These are phyloP conservation scores for Macrotis lagotis DNA, from an alignment of 2,113 vertebrate genomes.

Conservation along the genomic window DNA sequence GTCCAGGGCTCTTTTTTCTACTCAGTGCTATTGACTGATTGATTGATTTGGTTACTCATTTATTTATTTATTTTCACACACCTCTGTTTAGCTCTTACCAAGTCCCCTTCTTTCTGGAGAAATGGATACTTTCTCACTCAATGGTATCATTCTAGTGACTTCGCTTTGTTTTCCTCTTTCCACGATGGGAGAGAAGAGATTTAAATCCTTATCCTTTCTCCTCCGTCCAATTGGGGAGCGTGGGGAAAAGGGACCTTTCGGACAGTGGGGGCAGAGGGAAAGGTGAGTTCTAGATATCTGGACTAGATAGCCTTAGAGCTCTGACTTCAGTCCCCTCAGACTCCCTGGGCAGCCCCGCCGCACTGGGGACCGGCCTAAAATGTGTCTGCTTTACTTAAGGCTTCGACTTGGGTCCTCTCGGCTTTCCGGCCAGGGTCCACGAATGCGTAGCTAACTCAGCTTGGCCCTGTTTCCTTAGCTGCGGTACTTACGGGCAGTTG, in stretches of 20 bases:
- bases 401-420: too few relatives aligned
- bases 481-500: neutral
- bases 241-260: neutral
- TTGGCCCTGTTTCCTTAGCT: conserved; percentile 3
- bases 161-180: neutral
- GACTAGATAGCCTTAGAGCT: neutral
- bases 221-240: neutral
- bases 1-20: neutral
- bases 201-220: neutral
- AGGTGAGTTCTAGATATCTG: neutral
- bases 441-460: neutral
- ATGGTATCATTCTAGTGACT: neutral
- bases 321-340: neutral
- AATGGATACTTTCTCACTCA: neutral
- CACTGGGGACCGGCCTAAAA: neutral
- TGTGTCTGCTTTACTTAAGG: neutral
- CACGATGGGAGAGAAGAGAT: neutral
- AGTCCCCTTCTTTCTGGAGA: neutral
- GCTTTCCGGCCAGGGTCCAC: neutral
- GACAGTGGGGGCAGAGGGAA: too few relatives aligned
- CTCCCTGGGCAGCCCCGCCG: neutral
- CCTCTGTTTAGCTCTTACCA: neutral
- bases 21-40: neutral
- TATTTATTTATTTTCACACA: neutral
- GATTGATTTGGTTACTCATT: neutral